Percentiles rank a stretch among this genome's conserved stretches.
Evolutionary conservation across 2,888 invertebrate genomes (phyloP).

Genomic region (Machimus rusticus): DNA sequence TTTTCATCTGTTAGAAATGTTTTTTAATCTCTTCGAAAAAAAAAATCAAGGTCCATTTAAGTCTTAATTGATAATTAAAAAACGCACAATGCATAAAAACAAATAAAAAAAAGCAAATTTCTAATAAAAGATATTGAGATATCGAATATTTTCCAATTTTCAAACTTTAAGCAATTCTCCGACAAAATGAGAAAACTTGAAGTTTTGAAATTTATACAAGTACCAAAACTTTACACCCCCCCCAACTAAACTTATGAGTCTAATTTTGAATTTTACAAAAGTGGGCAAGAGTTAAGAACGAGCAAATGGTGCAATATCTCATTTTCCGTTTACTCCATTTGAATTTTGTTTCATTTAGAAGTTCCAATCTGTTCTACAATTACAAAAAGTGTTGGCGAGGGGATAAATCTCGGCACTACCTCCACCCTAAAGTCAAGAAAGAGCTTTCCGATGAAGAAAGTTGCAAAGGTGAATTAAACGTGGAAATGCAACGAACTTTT

Average conservation of each 20-base stretch:
- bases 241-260: not conserved
- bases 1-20: not conserved
- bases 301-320: not conserved
- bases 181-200: not conserved
- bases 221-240: not conserved
- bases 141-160: not conserved
- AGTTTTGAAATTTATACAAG: not conserved
- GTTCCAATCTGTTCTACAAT: not conserved
- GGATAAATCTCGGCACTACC: not conserved
- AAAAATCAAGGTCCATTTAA: no score
- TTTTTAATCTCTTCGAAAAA: not conserved
- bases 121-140: not conserved
- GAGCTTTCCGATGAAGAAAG: not conserved
- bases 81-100: no score
- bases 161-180: not conserved
- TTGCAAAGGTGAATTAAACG: not conserved
- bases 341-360: not conserved
- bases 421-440: not conserved
- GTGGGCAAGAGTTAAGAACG: not conserved
- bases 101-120: not conserved
- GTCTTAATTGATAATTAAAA: no score
- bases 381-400: not conserved
- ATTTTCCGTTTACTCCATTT: not conserved
- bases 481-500: not conserved
- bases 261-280: not conserved